Evolutionary conservation across 2,113 vertebrate genomes (phyloP).

Genomic region (Nerophis ophidion): DNA sequence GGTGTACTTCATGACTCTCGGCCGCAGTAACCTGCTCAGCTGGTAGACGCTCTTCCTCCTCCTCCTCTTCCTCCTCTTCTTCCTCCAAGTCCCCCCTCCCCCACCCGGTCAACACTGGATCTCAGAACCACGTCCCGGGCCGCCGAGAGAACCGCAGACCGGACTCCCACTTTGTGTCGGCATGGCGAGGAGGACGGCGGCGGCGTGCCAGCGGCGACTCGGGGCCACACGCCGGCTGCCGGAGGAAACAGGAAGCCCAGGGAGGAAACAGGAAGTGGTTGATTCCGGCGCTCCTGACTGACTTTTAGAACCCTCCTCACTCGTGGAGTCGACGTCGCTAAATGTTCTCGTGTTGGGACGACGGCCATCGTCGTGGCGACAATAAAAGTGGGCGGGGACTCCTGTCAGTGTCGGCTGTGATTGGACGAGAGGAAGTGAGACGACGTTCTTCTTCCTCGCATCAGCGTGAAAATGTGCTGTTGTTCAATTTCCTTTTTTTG

Average conservation of each 20-base stretch:
- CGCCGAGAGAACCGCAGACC: neutral
- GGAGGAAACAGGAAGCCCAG: too few relatives aligned
- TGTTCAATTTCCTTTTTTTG: neutral
- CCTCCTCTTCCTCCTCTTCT: constrained; percentile 16
- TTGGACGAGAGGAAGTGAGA: neutral
- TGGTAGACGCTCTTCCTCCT: constrained; percentile 80
- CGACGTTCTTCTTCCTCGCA: neutral
- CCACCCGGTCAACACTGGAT: constrained; percentile 64
- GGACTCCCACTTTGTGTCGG: neutral
- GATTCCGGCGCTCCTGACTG: neutral
- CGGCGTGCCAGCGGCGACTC: too few relatives aligned
- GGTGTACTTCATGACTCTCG: constrained; percentile 99
- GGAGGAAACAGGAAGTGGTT: neutral
- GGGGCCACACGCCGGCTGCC: too few relatives aligned
- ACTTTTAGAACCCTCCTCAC: constrained; percentile 1
- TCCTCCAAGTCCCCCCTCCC: constrained; percentile 4
- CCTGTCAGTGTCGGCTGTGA: too few relatives aligned
- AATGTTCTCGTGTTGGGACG: neutral
- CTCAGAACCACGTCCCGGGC: constrained; percentile 49
- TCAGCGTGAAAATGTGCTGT: neutral
- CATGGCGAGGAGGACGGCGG: neutral
- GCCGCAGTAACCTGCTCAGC: constrained; percentile 96
- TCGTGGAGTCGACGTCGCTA: too few relatives aligned
- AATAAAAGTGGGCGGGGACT: neutral
- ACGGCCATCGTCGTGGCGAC: neutral